Percentiles rank a stretch among this genome's conserved stretches.
Evolutionary conservation across 2,888 invertebrate genomes (phyloP).

Genomic region (Epiblema foenella): DNA sequence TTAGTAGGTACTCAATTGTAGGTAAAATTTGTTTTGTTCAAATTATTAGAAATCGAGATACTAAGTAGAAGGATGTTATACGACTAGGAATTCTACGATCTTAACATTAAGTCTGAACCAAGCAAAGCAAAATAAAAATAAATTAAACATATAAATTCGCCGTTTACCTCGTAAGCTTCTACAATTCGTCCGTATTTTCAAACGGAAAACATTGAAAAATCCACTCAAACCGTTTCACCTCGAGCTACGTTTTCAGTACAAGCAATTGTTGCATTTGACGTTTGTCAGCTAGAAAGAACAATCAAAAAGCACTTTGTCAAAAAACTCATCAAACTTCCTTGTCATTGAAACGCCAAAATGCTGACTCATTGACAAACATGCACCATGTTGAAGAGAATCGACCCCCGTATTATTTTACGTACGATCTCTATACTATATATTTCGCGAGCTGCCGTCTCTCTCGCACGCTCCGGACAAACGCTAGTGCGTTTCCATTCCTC

Average conservation of each 20-base stretch:
- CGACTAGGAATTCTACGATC: too few relatives aligned
- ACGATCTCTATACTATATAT: conserved; percentile 70
- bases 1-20: too few relatives aligned
- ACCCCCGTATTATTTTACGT: conserved; percentile 49
- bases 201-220: conserved; percentile 16
- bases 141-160: neutral
- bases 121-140: neutral
- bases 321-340: conserved; percentile 39
- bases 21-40: too few relatives aligned
- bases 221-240: neutral
- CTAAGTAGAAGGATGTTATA: too few relatives aligned
- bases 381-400: conserved; percentile 40
- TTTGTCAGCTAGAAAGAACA: conserved; percentile 30
- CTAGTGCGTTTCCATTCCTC: conserved; percentile 68
- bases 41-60: too few relatives aligned
- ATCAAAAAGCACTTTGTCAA: conserved; percentile 23
- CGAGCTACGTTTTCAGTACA: neutral
- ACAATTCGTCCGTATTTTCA: neutral
- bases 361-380: conserved; percentile 36
- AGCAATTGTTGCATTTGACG: conserved; percentile 19
- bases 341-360: conserved; percentile 30
- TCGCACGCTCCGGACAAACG: conserved; percentile 47
- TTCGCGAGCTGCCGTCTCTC: conserved; percentile 57
- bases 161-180: neutral
- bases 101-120: neutral